Evolutionary conservation across 2,113 vertebrate species (phyloP).

Genomic region (Echinops telfairi): DNA sequence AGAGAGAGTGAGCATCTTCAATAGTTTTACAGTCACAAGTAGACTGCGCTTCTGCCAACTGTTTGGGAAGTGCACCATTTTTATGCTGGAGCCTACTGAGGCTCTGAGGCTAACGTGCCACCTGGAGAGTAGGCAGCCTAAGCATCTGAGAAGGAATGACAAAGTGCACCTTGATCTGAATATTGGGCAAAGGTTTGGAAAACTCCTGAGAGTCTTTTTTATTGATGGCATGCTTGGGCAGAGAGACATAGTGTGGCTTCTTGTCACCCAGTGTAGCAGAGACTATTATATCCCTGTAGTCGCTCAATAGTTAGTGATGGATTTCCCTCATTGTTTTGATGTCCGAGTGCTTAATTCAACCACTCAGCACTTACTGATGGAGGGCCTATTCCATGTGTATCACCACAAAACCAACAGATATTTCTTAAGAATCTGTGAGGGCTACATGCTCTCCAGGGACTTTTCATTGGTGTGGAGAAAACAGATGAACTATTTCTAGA

Average conservation of each 20-base stretch:
- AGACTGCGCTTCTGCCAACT: not conserved
- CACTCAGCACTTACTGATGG: not conserved
- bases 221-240: not conserved
- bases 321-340: not conserved
- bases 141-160: conserved; percentile 1
- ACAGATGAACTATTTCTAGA: not conserved
- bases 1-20: not conserved
- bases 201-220: not conserved
- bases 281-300: not conserved
- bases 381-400: not conserved
- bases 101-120: not conserved
- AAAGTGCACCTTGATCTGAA: not conserved
- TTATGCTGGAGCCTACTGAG: not conserved
- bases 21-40: not conserved
- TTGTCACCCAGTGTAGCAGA: not conserved
- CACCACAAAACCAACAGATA: not conserved
- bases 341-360: not conserved
- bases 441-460: not conserved
- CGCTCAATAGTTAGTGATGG: not conserved
- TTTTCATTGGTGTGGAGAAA: not conserved
- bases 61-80: not conserved
- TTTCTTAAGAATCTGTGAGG: conserved; percentile 36
- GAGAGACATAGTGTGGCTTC: not conserved
- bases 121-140: not conserved
- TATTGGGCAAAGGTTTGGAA: conserved; percentile 5